Evolutionary conservation across 2,113 vertebrate genomes (phyloP).

Genomic region (Varanus komodoensis): DNA sequence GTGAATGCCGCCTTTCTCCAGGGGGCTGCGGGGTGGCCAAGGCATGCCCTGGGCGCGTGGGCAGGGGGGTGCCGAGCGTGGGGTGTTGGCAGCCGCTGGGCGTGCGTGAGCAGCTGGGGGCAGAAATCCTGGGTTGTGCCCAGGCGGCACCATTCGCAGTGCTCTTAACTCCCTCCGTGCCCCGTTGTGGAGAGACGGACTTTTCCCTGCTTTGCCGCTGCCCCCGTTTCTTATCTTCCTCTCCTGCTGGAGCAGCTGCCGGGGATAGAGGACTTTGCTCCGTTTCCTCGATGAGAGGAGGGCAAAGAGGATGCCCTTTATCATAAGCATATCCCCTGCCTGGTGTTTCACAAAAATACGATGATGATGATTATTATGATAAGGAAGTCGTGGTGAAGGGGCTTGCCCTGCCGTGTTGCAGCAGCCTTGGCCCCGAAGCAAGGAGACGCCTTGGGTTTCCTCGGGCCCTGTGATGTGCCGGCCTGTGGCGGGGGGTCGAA

Average conservation of each 20-base stretch:
- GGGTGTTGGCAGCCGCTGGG: not conserved
- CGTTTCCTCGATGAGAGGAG: conserved; percentile 49
- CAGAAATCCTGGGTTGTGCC: not conserved
- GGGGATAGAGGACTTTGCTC: conserved; percentile 11
- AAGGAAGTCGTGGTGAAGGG: conserved; percentile 65
- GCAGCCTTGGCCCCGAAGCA: conserved; percentile 24
- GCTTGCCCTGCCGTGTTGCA: conserved; percentile 31
- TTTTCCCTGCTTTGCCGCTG: conserved; percentile 38
- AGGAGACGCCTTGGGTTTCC: conserved; percentile 19
- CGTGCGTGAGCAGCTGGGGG: not conserved
- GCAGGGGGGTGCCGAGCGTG: not conserved
- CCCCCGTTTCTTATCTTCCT: conserved; percentile 48
- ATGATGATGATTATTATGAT: conserved; percentile 3
- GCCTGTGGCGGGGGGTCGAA: no score
- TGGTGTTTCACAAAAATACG: conserved; percentile 39
- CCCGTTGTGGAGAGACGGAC: accelerated
- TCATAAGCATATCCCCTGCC: not conserved
- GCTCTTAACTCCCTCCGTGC: not conserved
- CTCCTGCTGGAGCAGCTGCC: not conserved
- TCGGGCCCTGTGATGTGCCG: not conserved
- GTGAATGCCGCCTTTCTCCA: not conserved
- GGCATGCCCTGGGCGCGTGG: not conserved
- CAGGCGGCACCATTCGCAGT: not conserved
- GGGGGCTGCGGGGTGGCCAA: no score
- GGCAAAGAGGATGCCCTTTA: conserved; percentile 20